Evolutionary conservation across 2,797 vertebrate genomes (phyloP).

Genomic region (Sciurus carolinensis): DNA sequence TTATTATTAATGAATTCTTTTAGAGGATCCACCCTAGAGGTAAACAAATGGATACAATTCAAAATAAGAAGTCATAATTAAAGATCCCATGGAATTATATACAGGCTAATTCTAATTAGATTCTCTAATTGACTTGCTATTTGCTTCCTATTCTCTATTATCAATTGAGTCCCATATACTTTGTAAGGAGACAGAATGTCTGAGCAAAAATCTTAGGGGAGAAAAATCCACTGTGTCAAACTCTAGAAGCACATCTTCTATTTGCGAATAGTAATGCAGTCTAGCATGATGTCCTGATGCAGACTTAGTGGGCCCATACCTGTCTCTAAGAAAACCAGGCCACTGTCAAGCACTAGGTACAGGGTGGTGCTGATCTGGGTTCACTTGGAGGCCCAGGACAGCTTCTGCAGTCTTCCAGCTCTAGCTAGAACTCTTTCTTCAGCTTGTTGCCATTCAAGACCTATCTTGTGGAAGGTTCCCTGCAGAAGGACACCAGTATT

Average conservation of each 20-base stretch:
- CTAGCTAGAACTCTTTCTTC: not conserved
- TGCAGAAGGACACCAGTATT: not conserved
- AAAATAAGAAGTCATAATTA: constrained; percentile 30
- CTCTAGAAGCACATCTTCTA: constrained; percentile 72
- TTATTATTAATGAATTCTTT: constrained; percentile 17
- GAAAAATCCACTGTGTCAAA: constrained; percentile 67
- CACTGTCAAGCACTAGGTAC: not conserved
- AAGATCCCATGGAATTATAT: constrained; percentile 49
- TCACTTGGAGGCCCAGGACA: no score
- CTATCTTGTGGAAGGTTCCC: accelerated
- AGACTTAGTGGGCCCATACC: not conserved
- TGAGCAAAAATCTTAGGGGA: constrained; percentile 75
- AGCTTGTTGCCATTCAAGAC: not conserved
- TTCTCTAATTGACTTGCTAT: constrained; percentile 70
- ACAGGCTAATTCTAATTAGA: constrained; percentile 57
- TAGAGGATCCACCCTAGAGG: not conserved
- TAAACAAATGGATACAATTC: not conserved
- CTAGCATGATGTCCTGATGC: not conserved
- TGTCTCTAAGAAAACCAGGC: not conserved
- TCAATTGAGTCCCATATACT: constrained; percentile 67
- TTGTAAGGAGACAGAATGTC: constrained; percentile 80
- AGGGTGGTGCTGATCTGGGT: not conserved
- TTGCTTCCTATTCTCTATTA: constrained; percentile 70
- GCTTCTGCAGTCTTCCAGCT: not conserved
- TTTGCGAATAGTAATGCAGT: constrained; percentile 58